Evolutionary conservation across 2,888 invertebrate species (phyloP), one percentile per base, ranked within the genome.

Genomic region (Marronus borbonicus): DNA sequence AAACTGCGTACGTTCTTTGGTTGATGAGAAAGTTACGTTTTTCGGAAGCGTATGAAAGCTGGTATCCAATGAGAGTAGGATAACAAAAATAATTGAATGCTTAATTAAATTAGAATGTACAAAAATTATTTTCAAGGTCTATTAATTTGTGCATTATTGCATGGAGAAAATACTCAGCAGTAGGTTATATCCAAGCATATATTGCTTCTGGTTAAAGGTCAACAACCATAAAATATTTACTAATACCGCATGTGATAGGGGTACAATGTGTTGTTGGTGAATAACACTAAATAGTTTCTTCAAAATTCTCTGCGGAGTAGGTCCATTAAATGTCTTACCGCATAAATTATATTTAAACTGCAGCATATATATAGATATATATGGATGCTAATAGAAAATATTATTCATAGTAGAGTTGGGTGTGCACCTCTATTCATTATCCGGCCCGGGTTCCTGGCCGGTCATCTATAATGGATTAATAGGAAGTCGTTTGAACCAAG

Each of bases 391-490:
- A 62, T 74, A 60, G 49, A 60, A 49, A 72, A 74, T 74, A 60
- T 74, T 74, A 74, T 44, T 74, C 60, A 39, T 74, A 74, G 72
- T 74, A 74, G 72, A 60, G 28, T 58, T 74, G 72, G 72, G 72
- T 60, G 72, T 60, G 60, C 72, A 74, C 72, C 72, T 24, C 24
- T 62, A 74, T 74, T 60, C 58, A 74, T 74, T 74, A 74, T 74
- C 58, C 72, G 44, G 60, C 28, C 62, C 44, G 7, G 31, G 60
- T 39, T 74, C 60, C 72, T 44, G 60, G 44, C 28, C 60, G 72
- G 72, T 44, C 72, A 60, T 60, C 72, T 60, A 74, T 74, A 74
- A 74, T 74, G 72, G 72, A 74, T 74, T 74, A 74, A 74, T 74
- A 74, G 72, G 72, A 74, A 74, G 72, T 74, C 62, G 49, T 74